These are phyloP conservation scores for Corythaeola cristata DNA, from an alignment of 2,113 vertebrate species.

Conservation along the genomic window DNA sequence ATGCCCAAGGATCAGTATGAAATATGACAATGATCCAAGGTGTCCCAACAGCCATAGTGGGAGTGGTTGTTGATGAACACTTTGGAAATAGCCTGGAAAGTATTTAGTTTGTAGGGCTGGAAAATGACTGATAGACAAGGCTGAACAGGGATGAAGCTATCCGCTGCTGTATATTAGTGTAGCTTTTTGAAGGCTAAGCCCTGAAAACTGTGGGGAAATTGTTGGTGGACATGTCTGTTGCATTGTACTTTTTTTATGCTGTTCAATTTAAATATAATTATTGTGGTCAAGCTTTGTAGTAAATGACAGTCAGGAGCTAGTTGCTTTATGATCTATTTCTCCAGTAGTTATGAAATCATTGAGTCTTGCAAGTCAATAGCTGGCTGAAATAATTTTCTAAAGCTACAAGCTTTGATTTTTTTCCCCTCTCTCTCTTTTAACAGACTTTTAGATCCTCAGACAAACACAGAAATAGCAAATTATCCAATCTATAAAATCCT, in stretches of 20 bases:
- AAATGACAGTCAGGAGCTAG: not conserved
- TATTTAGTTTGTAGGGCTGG: not conserved
- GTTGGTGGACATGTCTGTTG: not conserved
- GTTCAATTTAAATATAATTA: not conserved
- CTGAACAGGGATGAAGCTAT: not conserved
- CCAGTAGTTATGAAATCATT: not conserved
- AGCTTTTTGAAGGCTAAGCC: not conserved
- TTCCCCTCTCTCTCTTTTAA: not conserved
- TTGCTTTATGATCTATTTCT: not conserved
- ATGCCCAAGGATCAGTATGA: not conserved
- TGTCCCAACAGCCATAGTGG: not conserved
- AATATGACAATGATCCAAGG: not conserved
- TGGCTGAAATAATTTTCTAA: not conserved
- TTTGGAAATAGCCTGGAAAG: not conserved
- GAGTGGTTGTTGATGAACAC: not conserved
- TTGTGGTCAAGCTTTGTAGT: not conserved
- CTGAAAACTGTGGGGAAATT: not conserved
- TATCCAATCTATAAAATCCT: conserved; percentile 99
- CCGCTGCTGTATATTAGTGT: not conserved
- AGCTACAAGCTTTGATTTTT: not conserved
- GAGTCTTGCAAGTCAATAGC: not conserved
- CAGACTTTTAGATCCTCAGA: conserved; percentile 94
- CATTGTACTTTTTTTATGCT: not conserved
- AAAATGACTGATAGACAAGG: fast-evolving
- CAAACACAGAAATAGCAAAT: conserved; percentile 93